phyloP scores from a whole-genome alignment of 2,797 vertebrate genomes.

The Champsocephalus esox region DNA sequence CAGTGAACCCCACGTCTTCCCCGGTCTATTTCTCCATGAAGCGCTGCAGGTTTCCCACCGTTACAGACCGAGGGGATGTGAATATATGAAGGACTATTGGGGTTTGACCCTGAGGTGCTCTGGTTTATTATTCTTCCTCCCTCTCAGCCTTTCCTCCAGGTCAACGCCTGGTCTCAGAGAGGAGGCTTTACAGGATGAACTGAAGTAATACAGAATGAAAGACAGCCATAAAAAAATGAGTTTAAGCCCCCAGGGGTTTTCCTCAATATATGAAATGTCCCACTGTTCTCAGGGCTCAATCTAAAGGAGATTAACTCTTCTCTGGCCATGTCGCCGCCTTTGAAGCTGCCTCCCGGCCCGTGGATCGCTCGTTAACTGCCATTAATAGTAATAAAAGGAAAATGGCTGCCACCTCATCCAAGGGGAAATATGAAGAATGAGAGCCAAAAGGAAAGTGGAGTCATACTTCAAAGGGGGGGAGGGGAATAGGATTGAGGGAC shows the following conservation, averaged over 20 bases:
- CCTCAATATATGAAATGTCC: conserved; percentile 73
- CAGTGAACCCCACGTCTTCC: conserved; percentile 28
- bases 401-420: conserved; percentile 54
- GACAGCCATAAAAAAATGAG: conserved; percentile 50
- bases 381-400: conserved; percentile 76
- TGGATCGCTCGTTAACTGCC: conserved; percentile 67
- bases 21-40: conserved; percentile 50
- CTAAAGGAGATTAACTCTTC: conserved; percentile 81
- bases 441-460: conserved; percentile 24
- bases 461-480: conserved; percentile 15
- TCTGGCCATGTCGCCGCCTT: conserved; percentile 58
- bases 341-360: conserved; percentile 64
- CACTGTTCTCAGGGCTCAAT: conserved; percentile 74
- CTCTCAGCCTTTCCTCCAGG: conserved; percentile 47
- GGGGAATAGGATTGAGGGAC: neutral
- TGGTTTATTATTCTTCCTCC: conserved; percentile 68
- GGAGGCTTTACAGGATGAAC: conserved; percentile 44
- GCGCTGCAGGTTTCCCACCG: conserved; percentile 41
- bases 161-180: conserved; percentile 54
- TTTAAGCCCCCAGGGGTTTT: conserved; percentile 64
- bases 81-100: conserved; percentile 71
- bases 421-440: conserved; percentile 35
- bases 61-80: conserved; percentile 43
- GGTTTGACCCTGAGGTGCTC: conserved; percentile 63
- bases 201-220: conserved; percentile 64